These are phyloP conservation scores for Pristionchus fissidentatus DNA, from an alignment of 2,888 invertebrate species.

Conservation along the genomic window DNA sequence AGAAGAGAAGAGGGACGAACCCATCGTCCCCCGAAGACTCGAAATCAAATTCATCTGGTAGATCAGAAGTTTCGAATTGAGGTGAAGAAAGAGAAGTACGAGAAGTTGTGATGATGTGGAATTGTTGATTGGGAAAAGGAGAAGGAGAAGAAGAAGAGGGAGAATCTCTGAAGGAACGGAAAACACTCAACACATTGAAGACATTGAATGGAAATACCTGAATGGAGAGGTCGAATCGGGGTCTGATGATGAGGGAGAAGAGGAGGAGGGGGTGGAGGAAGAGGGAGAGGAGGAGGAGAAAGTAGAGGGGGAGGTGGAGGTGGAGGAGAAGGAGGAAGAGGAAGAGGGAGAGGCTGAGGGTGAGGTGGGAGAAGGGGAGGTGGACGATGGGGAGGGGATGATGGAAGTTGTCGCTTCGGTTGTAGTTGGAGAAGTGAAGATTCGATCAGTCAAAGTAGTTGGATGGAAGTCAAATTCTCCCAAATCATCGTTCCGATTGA, in stretches of 20 bases:
- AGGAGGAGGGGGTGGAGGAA: neutral
- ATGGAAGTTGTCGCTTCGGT: neutral
- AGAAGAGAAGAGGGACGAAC: slow-evolving; percentile 29
- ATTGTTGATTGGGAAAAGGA: neutral
- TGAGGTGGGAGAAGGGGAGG: neutral
- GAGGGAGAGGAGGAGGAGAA: neutral
- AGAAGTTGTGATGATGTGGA: slow-evolving; percentile 32
- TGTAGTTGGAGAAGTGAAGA: neutral
- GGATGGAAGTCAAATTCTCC: too few species aligned
- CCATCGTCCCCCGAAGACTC: slow-evolving; percentile 8
- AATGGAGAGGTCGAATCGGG: neutral
- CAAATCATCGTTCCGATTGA: too few species aligned
- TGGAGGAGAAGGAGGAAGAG: neutral
- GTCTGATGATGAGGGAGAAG: neutral
- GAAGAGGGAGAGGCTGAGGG: neutral
- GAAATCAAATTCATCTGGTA: slow-evolving; percentile 40
- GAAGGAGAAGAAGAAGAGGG: neutral
- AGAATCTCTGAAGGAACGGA: slow-evolving; percentile 19
- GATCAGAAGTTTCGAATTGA: slow-evolving; percentile 15
- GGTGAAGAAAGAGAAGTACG: slow-evolving; percentile 23
- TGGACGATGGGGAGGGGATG: neutral
- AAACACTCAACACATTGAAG: neutral
- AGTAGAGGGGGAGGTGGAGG: neutral
- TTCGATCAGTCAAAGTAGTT: too few species aligned
- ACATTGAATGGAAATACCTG: slow-evolving; percentile 1